Conservation (phyloP, 1,140 invertebrate genomes). For the Diorhabda carinulata region DNA sequence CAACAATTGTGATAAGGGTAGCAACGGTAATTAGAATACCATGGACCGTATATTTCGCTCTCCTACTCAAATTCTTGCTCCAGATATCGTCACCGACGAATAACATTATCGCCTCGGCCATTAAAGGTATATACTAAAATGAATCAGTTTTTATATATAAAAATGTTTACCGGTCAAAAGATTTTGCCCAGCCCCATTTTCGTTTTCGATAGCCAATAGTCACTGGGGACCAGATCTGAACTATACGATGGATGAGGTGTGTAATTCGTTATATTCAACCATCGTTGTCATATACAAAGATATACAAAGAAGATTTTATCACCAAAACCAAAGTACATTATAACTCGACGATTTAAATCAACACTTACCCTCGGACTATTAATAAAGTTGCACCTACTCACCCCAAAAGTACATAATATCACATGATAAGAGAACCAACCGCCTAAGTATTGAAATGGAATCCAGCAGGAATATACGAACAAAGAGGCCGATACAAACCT, state of each 20-base stretch:
- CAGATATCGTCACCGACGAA: slow-evolving; percentile 37
- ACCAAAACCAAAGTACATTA: no score
- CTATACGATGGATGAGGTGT: no score
- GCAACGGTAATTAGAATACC: slow-evolving; percentile 30
- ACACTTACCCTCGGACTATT: no score
- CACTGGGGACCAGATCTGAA: no score
- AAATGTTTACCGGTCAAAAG: no score
- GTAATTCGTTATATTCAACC: no score
- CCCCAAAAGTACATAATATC: slow-evolving; percentile 35
- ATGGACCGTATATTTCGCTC: slow-evolving; percentile 33
- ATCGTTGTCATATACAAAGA: no score
- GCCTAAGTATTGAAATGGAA: slow-evolving; percentile 25
- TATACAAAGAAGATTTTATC: no score
- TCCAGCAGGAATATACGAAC: slow-evolving; percentile 28
- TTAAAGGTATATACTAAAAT: slow-evolving; percentile 35
- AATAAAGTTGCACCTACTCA: slow-evolving; percentile 19
- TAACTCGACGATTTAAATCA: no score
- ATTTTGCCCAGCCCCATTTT: no score
- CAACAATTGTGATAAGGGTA: slow-evolving; percentile 29
- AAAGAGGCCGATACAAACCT: slow-evolving; percentile 21
- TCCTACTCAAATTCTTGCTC: slow-evolving; percentile 28
- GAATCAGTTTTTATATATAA: background rate
- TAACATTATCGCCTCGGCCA: slow-evolving; percentile 36
- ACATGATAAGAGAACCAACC: slow-evolving; percentile 36
- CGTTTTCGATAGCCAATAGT: no score